A percentile compares a stretch with the other conserved stretches of the same genome.
Evolutionary conservation across 2,888 invertebrate genomes (phyloP).

Genomic region (Idaea biselata): DNA sequence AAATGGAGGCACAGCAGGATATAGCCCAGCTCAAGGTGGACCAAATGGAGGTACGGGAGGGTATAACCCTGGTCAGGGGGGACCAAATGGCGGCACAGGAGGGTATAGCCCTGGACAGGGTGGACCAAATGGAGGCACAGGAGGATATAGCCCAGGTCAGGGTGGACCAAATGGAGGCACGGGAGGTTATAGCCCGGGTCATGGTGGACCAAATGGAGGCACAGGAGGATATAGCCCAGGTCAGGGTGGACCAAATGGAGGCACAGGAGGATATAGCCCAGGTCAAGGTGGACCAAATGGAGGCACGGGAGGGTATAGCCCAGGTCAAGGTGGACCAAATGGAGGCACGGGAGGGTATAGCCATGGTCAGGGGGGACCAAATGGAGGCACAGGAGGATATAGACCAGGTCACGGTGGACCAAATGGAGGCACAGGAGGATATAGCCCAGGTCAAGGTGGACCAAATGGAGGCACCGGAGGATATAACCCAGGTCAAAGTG

Average conservation of each 20-base stretch:
- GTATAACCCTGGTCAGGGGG: constrained; percentile 11
- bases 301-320: neutral
- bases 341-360: neutral
- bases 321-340: neutral
- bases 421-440: constrained; percentile 6
- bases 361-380: constrained; percentile 10
- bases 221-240: constrained; percentile 8
- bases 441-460: constrained; percentile 9
- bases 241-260: constrained; percentile 4
- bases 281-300: constrained; percentile 9
- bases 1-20: constrained; percentile 14
- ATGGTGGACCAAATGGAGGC: constrained; percentile 8
- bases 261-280: constrained; percentile 3
- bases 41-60: constrained; percentile 9
- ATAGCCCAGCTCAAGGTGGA: constrained; percentile 22
- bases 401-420: constrained; percentile 19
- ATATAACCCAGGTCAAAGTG: constrained; percentile 24
- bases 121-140: constrained; percentile 1
- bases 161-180: constrained; percentile 7
- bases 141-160: constrained; percentile 10
- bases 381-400: constrained; percentile 23
- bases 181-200: constrained; percentile 14
- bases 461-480: constrained; percentile 16
- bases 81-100: constrained; percentile 9
- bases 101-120: constrained; percentile 19